Evolutionary conservation across 2,113 vertebrate genomes (phyloP).

Genomic region (Litocranius walleri): DNA sequence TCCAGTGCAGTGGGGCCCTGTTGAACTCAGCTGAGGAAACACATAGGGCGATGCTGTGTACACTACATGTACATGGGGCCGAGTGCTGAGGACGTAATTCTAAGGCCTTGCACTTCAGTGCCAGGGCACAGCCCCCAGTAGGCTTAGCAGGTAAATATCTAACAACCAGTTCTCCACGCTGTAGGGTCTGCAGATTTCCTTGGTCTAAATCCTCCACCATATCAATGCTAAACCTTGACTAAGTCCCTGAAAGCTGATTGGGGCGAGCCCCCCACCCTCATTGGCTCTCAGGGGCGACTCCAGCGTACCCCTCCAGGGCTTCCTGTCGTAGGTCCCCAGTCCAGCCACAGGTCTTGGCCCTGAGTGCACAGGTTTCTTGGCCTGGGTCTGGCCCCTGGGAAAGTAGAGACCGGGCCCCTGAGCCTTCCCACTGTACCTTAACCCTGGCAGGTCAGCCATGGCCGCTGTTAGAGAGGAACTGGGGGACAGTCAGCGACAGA

Average conservation of each 20-base stretch:
- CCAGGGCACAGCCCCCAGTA: background rate
- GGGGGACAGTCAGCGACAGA: background rate
- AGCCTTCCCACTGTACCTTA: background rate
- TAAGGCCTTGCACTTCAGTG: background rate
- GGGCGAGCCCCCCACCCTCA: rapidly evolving
- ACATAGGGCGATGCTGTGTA: background rate
- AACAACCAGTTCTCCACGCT: background rate
- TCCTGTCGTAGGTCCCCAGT: background rate
- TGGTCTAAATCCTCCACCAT: background rate
- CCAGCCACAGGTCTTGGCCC: background rate
- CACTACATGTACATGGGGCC: rapidly evolving
- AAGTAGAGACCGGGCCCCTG: background rate
- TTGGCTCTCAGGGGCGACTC: background rate
- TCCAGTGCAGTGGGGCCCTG: too few species aligned
- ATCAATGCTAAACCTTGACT: background rate
- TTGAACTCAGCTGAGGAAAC: background rate
- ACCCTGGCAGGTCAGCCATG: rapidly evolving
- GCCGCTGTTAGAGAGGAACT: background rate
- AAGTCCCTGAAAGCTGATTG: too few species aligned
- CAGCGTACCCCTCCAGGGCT: rapidly evolving
- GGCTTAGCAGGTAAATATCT: background rate
- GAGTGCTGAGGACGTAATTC: background rate
- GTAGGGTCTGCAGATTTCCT: background rate
- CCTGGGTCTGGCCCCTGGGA: background rate
- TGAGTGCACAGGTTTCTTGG: background rate